phyloP scores from a whole-genome alignment of 2,888 invertebrate genomes.

The Oligia strigilis region DNA sequence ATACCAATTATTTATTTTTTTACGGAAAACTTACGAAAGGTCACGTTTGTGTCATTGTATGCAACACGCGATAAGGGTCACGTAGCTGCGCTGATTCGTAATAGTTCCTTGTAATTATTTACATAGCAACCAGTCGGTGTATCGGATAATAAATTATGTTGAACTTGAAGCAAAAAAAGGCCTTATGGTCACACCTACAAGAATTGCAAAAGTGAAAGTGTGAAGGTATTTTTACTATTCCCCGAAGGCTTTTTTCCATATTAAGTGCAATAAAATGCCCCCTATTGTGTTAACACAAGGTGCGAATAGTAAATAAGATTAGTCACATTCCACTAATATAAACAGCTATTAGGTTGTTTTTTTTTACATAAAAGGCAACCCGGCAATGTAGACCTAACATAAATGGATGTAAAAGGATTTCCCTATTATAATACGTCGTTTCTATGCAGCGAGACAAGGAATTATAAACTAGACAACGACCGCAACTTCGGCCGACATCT shows the following conservation, averaged over 20 bases:
- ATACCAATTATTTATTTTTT: slow-evolving; percentile 38
- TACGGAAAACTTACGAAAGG: slow-evolving; percentile 60
- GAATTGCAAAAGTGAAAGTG: slow-evolving; percentile 19
- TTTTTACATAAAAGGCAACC: slow-evolving; percentile 53
- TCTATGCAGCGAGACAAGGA: slow-evolving; percentile 47
- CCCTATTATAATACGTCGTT: slow-evolving; percentile 67
- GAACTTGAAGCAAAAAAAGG: not conserved
- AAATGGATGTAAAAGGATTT: slow-evolving; percentile 69
- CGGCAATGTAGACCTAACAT: slow-evolving; percentile 38
- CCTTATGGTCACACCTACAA: not conserved
- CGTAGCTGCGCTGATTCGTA: slow-evolving; percentile 48
- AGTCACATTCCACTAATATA: slow-evolving; percentile 43
- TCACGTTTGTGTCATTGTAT: slow-evolving; percentile 59
- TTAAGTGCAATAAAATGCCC: slow-evolving; percentile 3
- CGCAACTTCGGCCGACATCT: not conserved
- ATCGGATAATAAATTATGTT: slow-evolving; percentile 1
- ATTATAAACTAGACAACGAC: slow-evolving; percentile 25
- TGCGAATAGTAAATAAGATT: slow-evolving; percentile 15
- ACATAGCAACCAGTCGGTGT: slow-evolving; percentile 8
- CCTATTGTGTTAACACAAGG: slow-evolving; percentile 11
- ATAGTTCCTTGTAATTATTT: slow-evolving; percentile 44
- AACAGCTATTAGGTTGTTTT: slow-evolving; percentile 28
- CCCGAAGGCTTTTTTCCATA: slow-evolving; percentile 18
- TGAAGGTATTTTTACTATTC: not conserved
- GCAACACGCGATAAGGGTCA: slow-evolving; percentile 64